A percentile compares a stretch with the other conserved stretches of the same genome.
Evolutionary conservation across 1,140 invertebrate species (phyloP).

Genomic region (Medauroidea extradentata): DNA sequence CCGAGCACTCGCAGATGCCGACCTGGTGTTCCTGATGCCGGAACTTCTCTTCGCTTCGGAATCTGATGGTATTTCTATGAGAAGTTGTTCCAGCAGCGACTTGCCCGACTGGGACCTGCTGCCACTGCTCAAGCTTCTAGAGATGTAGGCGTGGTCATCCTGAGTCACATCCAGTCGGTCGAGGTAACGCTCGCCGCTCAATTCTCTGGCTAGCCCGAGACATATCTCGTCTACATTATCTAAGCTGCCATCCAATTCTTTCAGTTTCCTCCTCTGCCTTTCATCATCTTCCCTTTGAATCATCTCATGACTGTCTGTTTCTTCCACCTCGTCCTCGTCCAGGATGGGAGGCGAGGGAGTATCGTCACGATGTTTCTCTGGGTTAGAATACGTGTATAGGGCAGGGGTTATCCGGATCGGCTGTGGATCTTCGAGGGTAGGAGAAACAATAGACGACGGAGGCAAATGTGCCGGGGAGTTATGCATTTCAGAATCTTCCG

Average conservation of each 20-base stretch:
- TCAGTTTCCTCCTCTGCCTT: constrained; percentile 30
- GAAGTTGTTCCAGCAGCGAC: constrained; percentile 65
- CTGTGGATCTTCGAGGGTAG: constrained; percentile 56
- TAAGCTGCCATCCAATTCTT: constrained; percentile 46
- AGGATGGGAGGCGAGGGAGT: constrained; percentile 46
- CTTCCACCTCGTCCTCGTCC: constrained; percentile 33
- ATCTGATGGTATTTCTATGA: constrained; percentile 71
- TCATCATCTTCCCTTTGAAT: constrained; percentile 29
- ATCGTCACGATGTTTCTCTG: constrained; percentile 56
- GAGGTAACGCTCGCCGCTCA: too few relatives aligned
- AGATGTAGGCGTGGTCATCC: constrained; percentile 7
- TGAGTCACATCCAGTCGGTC: neutral
- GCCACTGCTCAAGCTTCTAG: neutral
- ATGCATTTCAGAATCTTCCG: too few relatives aligned
- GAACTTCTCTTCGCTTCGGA: constrained; percentile 11
- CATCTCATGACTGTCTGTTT: constrained; percentile 13
- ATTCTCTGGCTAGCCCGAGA: neutral
- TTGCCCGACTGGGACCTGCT: constrained; percentile 18
- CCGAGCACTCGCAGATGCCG: constrained; percentile 12
- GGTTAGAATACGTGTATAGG: constrained; percentile 71
- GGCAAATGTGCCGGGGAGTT: too few relatives aligned
- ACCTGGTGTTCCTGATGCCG: constrained; percentile 30
- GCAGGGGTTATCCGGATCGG: constrained; percentile 66
- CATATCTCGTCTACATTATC: constrained; percentile 31
- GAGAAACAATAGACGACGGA: constrained; percentile 30